These are phyloP conservation scores for Hermodice carunculata DNA, from an alignment of 2,888 invertebrate genomes.

Conservation along the genomic window DNA sequence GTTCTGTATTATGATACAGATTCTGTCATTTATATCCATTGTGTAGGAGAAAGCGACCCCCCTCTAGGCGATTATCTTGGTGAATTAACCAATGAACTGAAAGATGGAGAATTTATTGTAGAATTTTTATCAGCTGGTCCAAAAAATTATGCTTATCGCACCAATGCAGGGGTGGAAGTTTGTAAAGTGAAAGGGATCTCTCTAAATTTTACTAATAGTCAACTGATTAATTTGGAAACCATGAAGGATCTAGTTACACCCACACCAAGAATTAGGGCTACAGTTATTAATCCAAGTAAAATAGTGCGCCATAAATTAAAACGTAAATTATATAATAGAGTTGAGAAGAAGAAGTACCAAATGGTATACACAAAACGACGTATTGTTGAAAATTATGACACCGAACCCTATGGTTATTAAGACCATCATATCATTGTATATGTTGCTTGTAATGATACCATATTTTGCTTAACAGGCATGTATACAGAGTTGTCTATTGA, in stretches of 20 bases:
- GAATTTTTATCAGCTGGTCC: conserved; percentile 63
- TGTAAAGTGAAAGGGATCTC: conserved; percentile 50
- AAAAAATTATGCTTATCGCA: conserved; percentile 60
- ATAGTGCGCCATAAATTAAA: conserved; percentile 71
- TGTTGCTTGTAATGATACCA: too few relatives aligned
- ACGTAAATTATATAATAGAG: conserved; percentile 83
- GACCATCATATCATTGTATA: too few relatives aligned
- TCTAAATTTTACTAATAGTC: conserved; percentile 35
- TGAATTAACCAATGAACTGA: conserved; percentile 65
- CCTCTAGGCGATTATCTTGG: conserved; percentile 56
- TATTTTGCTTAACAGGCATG: too few relatives aligned
- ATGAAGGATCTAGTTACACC: conserved; percentile 22
- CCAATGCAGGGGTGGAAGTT: conserved; percentile 31
- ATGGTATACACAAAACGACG: conserved; percentile 39
- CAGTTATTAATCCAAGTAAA: conserved; percentile 25
- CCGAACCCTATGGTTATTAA: conserved; percentile 39
- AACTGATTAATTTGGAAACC: conserved; percentile 39
- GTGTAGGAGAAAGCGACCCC: conserved; percentile 22
- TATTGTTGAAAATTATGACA: conserved; percentile 27
- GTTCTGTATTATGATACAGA: background rate
- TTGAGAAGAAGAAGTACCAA: conserved; percentile 18
- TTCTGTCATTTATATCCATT: background rate
- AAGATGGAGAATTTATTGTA: background rate
- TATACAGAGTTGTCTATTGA: too few relatives aligned
- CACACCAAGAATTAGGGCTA: background rate